phyloP scores from a whole-genome alignment of 2,888 invertebrate species.

The Carcina quercana region DNA sequence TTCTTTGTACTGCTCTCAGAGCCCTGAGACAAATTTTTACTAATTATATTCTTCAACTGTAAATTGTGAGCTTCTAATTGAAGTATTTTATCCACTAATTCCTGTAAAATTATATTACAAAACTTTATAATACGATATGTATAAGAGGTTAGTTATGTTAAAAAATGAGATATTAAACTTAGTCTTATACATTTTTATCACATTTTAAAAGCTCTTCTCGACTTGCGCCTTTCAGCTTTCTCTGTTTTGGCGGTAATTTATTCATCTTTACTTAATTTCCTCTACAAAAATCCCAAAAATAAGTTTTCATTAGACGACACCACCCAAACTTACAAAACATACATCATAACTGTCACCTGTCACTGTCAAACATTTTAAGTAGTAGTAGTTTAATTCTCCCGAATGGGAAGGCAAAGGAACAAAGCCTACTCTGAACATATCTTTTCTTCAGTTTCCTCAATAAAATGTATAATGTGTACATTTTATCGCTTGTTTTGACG shows the following conservation, averaged over 20 bases:
- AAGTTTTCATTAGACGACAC: background rate
- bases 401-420: too few species aligned
- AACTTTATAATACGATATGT: constrained; percentile 1
- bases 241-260: constrained; percentile 35
- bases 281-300: too few species aligned
- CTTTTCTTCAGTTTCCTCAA: too few species aligned
- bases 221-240: constrained; percentile 24
- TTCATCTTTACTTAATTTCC: constrained; percentile 30
- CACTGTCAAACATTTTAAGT: too few species aligned
- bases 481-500: too few species aligned
- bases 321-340: background rate
- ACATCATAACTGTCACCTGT: background rate
- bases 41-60: constrained; percentile 83
- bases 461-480: too few species aligned
- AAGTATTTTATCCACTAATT: constrained; percentile 80
- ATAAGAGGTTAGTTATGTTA: constrained; percentile 18
- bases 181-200: constrained; percentile 44
- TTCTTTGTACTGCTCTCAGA: constrained; percentile 15
- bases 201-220: constrained; percentile 38
- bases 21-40: constrained; percentile 53
- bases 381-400: too few species aligned
- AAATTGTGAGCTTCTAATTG: constrained; percentile 85
- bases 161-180: background rate
- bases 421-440: too few species aligned
- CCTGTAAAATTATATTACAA: constrained; percentile 56